Percentiles rank a stretch among this genome's conserved stretches.
phyloP scores from a whole-genome alignment of 2,113 vertebrate genomes.

The Dasyprocta punctata region DNA sequence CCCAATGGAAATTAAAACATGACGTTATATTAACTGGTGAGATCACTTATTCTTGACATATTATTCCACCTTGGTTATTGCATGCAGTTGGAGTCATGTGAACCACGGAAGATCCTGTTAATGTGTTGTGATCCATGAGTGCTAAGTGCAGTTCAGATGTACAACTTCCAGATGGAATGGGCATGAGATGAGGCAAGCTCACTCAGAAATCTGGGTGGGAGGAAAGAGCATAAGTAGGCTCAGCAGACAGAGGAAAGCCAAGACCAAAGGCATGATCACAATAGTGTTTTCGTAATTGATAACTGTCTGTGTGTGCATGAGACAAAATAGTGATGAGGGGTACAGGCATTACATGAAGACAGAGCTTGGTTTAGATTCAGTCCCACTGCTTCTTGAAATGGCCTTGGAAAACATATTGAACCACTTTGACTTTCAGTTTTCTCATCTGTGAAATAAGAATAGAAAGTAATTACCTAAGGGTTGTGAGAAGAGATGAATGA shows the following conservation, averaged over 20 bases:
- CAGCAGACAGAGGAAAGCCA: background rate
- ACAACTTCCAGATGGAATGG: background rate
- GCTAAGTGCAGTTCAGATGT: background rate
- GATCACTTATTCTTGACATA: background rate
- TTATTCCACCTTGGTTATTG: background rate
- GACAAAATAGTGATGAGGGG: background rate
- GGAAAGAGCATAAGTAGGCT: background rate
- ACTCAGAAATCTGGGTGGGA: background rate
- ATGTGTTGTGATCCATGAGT: background rate
- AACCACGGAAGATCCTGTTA: background rate
- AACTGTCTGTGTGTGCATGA: too few relatives aligned
- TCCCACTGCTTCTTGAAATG: background rate
- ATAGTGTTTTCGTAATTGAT: rapidly evolving
- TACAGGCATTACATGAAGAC: background rate
- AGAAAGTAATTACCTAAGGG: background rate
- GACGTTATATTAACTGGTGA: background rate
- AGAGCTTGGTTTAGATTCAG: background rate
- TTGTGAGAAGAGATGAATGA: background rate
- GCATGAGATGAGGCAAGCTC: background rate
- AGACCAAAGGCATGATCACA: background rate
- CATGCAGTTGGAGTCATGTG: background rate
- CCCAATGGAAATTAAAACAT: background rate
- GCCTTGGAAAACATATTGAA: background rate
- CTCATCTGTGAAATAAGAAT: background rate
- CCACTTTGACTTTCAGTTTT: background rate